phyloP scores from a whole-genome alignment of 2,113 vertebrate genomes.

The Regulus satrapa region DNA sequence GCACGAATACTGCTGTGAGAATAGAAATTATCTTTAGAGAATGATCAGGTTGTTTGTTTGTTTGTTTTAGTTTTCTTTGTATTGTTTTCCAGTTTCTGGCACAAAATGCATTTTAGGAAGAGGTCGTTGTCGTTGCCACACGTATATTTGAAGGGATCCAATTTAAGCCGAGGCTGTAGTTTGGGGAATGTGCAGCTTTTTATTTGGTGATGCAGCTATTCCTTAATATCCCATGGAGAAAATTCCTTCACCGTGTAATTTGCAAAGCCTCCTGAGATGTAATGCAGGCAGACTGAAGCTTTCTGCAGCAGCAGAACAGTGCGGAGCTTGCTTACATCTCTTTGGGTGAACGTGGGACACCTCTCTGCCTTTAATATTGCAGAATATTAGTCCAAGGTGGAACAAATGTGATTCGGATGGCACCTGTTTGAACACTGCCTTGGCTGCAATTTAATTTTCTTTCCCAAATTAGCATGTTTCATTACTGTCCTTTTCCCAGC shows the following conservation, averaged over 20 bases:
- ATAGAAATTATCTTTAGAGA: neutral
- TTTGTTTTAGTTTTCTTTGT: neutral
- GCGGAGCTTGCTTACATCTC: neutral
- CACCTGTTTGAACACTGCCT: slow-evolving; percentile 50
- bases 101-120: neutral
- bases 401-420: slow-evolving; percentile 37
- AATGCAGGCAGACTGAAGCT: neutral
- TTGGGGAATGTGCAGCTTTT: neutral
- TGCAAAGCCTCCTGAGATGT: neutral
- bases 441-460: slow-evolving; percentile 68
- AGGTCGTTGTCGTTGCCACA: neutral
- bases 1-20: neutral
- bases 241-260: neutral
- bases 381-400: slow-evolving; percentile 41
- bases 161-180: neutral
- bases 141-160: neutral
- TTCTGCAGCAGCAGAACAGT: neutral
- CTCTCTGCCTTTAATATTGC: slow-evolving; percentile 12
- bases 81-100: neutral
- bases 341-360: neutral
- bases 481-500: slow-evolving; percentile 62
- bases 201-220: neutral
- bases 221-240: neutral
- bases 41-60: neutral
- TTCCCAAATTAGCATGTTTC: slow-evolving; percentile 62